Evolutionary conservation across 2,797 vertebrate species (phyloP), one percentile per base, ranked within the genome.

Genomic region (Pachyuromys duprasi): DNA sequence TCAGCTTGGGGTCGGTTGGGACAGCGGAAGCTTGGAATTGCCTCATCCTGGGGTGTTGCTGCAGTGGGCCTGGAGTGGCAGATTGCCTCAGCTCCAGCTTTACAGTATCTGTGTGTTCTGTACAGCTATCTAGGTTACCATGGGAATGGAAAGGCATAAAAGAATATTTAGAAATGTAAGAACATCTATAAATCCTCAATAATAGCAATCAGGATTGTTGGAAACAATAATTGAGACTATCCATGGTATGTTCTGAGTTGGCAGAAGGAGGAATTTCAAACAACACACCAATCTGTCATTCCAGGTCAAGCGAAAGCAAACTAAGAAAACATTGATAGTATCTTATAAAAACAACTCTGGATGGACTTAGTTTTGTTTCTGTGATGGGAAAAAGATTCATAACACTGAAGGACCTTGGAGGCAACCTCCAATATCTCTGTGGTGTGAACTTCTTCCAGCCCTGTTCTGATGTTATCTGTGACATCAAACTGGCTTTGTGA

Each of bases 141-240:
- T 87, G 95, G 96, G 97, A 96, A 96, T 95, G 13, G 79, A 89
- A 84, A 91, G 49, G 87, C 78, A 81, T 95, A 90, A 96, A 95
- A 97, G 65, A 55, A 87, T 96, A 84, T 97, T 96, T 92, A 95
- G 95, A 96, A 97, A 89, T 15, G 22, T 75, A 93, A 94, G 70
- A 7, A 2, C 70, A 72, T 94, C 90, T 81, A 90, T 96, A 92
- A 97, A 95, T 93, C 95, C 90, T 94, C 91, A 90, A 5, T 76
- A 93, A 94, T 17, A 87, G 88, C 60, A 42, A 57, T 81, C 72
- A 0, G n/a, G 78, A 89, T 97, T 93, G 86, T 96, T 83, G 86
- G 80, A 60, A 94, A 49, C 62, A 91, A 74, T 92, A 82, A 91
- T 84, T 87, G 93, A 86, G 72, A 89, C 78, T 93, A 74, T 93